These are phyloP conservation scores for Cantharis flavilabris DNA, from an alignment of 2,888 invertebrate species.

Conservation along the genomic window DNA sequence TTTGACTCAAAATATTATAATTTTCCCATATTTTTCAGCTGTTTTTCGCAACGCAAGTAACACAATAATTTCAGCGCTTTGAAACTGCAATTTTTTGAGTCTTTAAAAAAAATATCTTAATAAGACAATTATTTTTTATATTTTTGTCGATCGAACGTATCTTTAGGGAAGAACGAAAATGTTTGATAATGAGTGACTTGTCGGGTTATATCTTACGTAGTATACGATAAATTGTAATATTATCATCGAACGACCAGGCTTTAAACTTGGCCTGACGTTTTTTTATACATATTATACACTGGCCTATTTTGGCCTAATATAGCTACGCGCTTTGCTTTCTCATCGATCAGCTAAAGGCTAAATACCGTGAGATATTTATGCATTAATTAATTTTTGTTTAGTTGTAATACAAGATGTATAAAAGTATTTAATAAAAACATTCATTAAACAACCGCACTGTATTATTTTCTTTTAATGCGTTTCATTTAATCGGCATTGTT, in stretches of 20 bases:
- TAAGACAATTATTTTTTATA: conserved; percentile 11
- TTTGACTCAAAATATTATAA: neutral
- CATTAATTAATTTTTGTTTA: conserved; percentile 36
- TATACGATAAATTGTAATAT: conserved; percentile 21
- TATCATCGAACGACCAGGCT: conserved; percentile 51
- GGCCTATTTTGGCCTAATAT: conserved; percentile 40
- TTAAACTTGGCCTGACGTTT: conserved; percentile 33
- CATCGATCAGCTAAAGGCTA: conserved; percentile 27
- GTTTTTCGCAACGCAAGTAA: neutral
- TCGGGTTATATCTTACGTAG: conserved; percentile 13
- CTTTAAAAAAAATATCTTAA: conserved; percentile 3
- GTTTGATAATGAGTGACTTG: conserved; percentile 22
- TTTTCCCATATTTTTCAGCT: neutral
- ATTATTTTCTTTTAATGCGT: neutral
- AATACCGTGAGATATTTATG: conserved; percentile 23
- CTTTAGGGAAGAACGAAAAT: conserved; percentile 2
- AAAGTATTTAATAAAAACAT: conserved; percentile 33
- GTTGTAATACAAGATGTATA: conserved; percentile 38
- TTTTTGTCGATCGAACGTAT: conserved; percentile 20
- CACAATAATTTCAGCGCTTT: conserved; percentile 6
- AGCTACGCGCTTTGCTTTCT: conserved; percentile 38
- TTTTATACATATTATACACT: conserved; percentile 55
- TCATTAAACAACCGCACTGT: neutral
- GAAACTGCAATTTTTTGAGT: conserved; percentile 11
- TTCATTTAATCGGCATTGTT: neutral